phyloP scores from a whole-genome alignment of 2,113 vertebrate species.

The Macquaria australasica region DNA sequence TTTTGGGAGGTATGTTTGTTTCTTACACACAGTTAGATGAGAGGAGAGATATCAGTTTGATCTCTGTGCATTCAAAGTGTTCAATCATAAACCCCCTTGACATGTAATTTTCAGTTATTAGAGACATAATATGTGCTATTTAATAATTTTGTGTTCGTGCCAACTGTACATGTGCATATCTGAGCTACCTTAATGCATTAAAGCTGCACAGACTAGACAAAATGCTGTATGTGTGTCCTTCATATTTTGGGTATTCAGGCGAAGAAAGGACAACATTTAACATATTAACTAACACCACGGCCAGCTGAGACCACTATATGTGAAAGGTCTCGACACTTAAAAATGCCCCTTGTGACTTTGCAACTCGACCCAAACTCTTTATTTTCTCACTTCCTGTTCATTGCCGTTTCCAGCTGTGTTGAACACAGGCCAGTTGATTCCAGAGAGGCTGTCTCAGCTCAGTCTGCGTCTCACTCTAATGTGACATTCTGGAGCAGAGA shows the following conservation, averaged over 20 bases:
- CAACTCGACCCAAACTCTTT: conserved; percentile 17
- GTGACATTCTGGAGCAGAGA: conserved; percentile 73
- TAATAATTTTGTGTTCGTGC: neutral
- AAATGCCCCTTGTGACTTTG: conserved; percentile 35
- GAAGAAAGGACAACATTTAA: conserved; percentile 11
- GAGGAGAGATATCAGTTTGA: neutral
- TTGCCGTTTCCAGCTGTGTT: conserved; percentile 56
- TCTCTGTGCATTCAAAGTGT: neutral
- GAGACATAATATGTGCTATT: neutral
- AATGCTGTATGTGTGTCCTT: neutral
- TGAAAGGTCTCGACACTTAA: conserved; percentile 37
- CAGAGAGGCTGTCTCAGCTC: conserved; percentile 60
- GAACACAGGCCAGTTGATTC: conserved; percentile 52
- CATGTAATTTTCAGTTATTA: neutral
- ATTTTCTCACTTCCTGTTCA: conserved; percentile 56
- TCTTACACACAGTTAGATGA: neutral
- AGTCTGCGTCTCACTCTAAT: conserved; percentile 68
- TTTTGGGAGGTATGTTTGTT: neutral
- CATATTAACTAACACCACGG: neutral
- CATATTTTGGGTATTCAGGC: neutral
- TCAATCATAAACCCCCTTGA: neutral
- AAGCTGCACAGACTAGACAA: neutral
- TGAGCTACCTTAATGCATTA: neutral
- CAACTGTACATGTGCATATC: neutral
- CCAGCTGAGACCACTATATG: neutral